Evolutionary conservation across 2,797 vertebrate genomes (phyloP), one percentile per base, ranked within the genome.

Genomic region (Aselliscus stoliczkanus): DNA sequence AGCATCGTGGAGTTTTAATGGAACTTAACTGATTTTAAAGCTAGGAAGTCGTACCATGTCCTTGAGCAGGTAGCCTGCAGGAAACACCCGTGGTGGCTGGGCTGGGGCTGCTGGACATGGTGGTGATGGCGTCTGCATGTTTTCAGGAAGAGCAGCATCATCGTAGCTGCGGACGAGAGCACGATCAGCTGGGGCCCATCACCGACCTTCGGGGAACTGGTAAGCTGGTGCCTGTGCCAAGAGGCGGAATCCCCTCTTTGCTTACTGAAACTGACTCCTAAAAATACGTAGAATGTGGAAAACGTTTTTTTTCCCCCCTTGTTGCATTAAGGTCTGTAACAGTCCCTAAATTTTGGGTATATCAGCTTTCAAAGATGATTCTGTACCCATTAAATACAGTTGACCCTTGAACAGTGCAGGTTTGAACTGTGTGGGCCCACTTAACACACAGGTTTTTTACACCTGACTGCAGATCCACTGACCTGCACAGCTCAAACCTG

Each of bases 101-200:
- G 80, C 21, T 11, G 13, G 42, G 62, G 29, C 31, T 5, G n/a
- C 15, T 0, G 80, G 52, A 15, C 1, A 0, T 3, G 0, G 2
- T 12, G 14, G 9, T 87, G 27, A 97, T 65, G 0, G n/a, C 10
- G 90, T 14, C 31, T 37, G 2, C 52, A 52, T 17, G 0, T 85
- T 90, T 70, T 18, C 98, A 99, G 99, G 97, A 99, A 99, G 96
- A 99, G 99, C 99, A 99, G 99, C 97, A 99, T 99, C 93, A 98
- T 99, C 1, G 98, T 99, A 54, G 99, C 99, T 0, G 99, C 99
- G 0, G 99, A 99, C 21, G 99, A 99, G 97, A 99, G 99, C 98
- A 99, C 99, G 7, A 99, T 99, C 98, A 99, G 99, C 98, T 99
- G 99, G 99, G 99, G 99, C 0, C 99, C 99, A 0, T 99, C 99